Conservation (phyloP, 2,888 invertebrate species). For the Drosophila fulvimacula region DNA sequence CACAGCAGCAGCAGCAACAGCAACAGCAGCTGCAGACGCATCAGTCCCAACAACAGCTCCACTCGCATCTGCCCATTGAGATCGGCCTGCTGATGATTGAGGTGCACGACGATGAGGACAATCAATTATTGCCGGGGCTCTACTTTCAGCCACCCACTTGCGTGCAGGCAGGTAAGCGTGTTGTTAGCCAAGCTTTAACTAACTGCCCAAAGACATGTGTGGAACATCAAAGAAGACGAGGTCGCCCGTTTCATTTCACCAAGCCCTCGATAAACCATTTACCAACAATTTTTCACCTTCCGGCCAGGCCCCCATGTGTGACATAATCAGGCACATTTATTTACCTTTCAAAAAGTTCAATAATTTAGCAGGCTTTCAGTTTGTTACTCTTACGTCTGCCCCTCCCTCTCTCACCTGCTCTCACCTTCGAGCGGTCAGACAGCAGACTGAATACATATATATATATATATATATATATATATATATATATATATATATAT, state of each 20-base stretch:
- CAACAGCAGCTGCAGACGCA: conserved; percentile 30
- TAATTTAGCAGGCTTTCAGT: conserved; percentile 22
- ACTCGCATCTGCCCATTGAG: conserved; percentile 69
- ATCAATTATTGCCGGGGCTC: conserved; percentile 82
- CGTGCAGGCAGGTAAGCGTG: conserved; percentile 85
- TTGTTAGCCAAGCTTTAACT: conserved; percentile 84
- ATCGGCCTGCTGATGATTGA: conserved; percentile 83
- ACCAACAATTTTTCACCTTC: conserved; percentile 14
- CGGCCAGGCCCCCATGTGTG: conserved; percentile 53
- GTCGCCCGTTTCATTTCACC: conserved; percentile 9
- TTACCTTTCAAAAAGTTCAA: conserved; percentile 57
- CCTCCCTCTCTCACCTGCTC: not conserved
- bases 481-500: not conserved
- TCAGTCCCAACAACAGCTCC: conserved; percentile 15
- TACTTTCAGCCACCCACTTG: conserved; percentile 84
- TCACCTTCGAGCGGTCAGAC: conserved; percentile 58
- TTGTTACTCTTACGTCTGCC: not conserved
- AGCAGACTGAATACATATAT: conserved; percentile 22
- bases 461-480: too few species aligned
- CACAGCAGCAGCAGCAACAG: conserved; percentile 56
- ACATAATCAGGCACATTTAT: conserved; percentile 44
- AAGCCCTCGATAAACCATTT: not conserved
- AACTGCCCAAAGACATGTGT: conserved; percentile 57
- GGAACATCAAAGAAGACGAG: conserved; percentile 13
- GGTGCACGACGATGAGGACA: conserved; percentile 84